phyloP scores from a whole-genome alignment of 2,797 vertebrate species.

The Selene dorsalis region DNA sequence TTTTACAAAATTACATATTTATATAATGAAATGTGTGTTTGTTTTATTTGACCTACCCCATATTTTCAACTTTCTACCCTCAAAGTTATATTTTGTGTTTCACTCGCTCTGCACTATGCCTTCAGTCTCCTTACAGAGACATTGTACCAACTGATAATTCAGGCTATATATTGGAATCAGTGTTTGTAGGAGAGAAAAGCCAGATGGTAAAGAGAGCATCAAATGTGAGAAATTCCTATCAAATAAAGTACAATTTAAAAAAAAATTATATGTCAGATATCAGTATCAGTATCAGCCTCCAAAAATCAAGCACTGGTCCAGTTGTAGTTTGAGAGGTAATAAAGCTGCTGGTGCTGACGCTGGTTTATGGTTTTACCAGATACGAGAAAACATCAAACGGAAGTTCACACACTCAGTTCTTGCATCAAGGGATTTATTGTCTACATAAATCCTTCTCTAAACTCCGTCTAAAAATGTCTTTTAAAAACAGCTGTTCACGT shows the following conservation, averaged over 20 bases:
- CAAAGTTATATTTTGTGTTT: too few relatives aligned
- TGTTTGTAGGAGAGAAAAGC: not conserved
- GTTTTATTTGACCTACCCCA: not conserved
- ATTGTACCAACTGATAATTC: too few relatives aligned
- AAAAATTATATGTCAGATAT: not conserved
- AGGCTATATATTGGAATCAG: not conserved
- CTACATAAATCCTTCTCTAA: not conserved
- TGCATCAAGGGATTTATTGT: slow-evolving; percentile 11
- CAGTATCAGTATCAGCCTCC: not conserved
- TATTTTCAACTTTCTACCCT: not conserved
- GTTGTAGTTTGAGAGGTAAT: not conserved
- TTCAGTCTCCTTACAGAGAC: too few relatives aligned
- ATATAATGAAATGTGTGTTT: not conserved
- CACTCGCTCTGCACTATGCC: too few relatives aligned
- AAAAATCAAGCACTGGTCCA: not conserved
- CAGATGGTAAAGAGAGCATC: not conserved
- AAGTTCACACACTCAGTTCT: not conserved
- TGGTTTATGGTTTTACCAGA: too few relatives aligned
- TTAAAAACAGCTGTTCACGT: not conserved
- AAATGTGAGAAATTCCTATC: not conserved
- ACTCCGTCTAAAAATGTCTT: not conserved
- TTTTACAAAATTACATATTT: not conserved
- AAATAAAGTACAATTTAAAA: not conserved
- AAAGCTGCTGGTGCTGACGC: not conserved
- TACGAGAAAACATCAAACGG: not conserved